These are phyloP conservation scores for Eublepharis macularius DNA, from an alignment of 2,113 vertebrate species.

Conservation along the genomic window DNA sequence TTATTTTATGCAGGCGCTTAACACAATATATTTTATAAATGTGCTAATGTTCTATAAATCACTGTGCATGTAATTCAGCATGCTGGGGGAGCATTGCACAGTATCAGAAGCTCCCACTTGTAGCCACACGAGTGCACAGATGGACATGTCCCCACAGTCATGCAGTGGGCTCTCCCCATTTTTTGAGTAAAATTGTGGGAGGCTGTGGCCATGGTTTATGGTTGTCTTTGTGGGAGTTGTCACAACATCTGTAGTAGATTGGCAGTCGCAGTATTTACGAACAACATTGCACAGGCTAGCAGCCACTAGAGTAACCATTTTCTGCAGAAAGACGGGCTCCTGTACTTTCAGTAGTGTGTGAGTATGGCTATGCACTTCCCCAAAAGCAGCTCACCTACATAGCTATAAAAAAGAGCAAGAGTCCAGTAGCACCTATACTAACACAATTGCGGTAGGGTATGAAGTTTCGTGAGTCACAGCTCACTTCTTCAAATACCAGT, in stretches of 20 bases:
- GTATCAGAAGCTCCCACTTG: slow-evolving; percentile 29
- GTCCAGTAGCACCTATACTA: too few relatives aligned
- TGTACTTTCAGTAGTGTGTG: neutral
- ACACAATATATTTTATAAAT: slow-evolving; percentile 65
- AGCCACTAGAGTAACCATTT: neutral
- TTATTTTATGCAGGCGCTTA: slow-evolving; percentile 75
- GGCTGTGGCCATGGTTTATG: neutral
- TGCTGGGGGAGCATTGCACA: slow-evolving; percentile 20
- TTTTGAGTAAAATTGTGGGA: neutral
- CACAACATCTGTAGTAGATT: slow-evolving; percentile 8
- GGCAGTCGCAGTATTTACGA: neutral
- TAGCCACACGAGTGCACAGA: neutral
- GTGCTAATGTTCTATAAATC: slow-evolving; percentile 72
- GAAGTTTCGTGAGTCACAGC: too few relatives aligned
- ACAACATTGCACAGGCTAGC: rapidly evolving
- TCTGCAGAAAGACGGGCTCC: neutral
- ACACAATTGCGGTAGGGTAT: too few relatives aligned
- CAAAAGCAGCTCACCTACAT: neutral
- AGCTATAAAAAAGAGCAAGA: too few relatives aligned
- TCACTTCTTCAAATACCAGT: too few relatives aligned
- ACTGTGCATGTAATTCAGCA: slow-evolving; percentile 44
- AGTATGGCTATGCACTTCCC: too few relatives aligned
- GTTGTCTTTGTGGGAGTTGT: slow-evolving; percentile 30
- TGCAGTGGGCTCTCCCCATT: neutral
- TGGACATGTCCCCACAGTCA: neutral